These are phyloP conservation scores for Patagioenas fasciata DNA, from an alignment of 2,113 vertebrate species.

Conservation along the genomic window DNA sequence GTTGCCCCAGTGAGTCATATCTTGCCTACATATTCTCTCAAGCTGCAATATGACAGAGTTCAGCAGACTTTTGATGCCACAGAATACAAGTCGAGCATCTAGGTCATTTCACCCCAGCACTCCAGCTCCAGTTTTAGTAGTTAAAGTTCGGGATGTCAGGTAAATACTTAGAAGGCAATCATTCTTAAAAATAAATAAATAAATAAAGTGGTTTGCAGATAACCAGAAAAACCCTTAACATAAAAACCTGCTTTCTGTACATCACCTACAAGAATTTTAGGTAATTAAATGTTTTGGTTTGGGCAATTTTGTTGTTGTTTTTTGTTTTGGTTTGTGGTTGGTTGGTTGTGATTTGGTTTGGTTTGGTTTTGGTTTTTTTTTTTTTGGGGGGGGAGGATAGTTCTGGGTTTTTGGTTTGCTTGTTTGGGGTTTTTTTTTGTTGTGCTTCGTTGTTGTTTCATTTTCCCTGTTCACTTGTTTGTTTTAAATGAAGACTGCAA, in stretches of 20 bases:
- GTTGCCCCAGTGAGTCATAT: neutral
- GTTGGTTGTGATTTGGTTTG: no score
- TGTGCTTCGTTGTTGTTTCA: neutral
- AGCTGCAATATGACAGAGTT: neutral
- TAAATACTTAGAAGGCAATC: neutral
- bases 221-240: neutral
- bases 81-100: neutral
- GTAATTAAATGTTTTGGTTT: neutral
- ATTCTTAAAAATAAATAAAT: neutral
- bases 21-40: neutral
- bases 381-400: no score
- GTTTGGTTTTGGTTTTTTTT: neutral
- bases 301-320: neutral
- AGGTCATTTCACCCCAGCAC: neutral
- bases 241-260: neutral
- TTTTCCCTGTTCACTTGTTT: neutral
- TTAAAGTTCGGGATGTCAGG: neutral
- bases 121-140: neutral
- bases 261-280: neutral
- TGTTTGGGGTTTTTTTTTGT: no score
- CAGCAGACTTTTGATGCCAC: neutral
- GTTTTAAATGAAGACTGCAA: neutral
- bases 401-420: no score
- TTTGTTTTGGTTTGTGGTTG: neutral
- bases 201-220: neutral